A percentile compares a stretch with the other conserved stretches of the same genome.
Evolutionary conservation across 2,113 vertebrate species (phyloP).

Genomic region (Clarias batrachus): DNA sequence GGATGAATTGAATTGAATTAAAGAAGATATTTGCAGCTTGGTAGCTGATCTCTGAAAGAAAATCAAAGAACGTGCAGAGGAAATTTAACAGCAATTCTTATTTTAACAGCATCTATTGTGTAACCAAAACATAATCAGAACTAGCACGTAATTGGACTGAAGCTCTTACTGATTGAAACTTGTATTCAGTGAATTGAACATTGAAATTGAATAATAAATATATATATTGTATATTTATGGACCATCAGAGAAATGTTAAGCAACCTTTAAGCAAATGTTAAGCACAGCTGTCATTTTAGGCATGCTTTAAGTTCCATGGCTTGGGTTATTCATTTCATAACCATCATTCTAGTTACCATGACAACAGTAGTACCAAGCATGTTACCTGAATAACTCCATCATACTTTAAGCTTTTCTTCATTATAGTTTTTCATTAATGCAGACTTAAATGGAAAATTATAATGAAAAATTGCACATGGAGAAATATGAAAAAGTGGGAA

Average conservation of each 20-base stretch:
- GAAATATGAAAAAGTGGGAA: too few species aligned
- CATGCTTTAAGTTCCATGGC: too few species aligned
- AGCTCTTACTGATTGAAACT: not conserved
- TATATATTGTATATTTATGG: not conserved
- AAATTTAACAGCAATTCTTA: not conserved
- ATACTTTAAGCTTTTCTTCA: not conserved
- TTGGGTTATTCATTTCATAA: not conserved
- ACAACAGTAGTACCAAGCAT: not conserved
- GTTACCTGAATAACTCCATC: not conserved
- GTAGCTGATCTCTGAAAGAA: not conserved
- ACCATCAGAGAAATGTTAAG: not conserved
- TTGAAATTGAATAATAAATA: not conserved
- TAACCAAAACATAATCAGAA: not conserved
- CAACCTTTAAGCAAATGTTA: not conserved
- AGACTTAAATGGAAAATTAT: not conserved
- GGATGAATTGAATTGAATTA: not conserved
- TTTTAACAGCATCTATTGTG: too few species aligned
- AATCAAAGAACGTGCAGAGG: not conserved
- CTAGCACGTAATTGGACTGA: not conserved
- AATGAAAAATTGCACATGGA: not conserved
- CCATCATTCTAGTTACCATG: conserved; percentile 13
- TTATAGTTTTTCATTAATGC: not conserved
- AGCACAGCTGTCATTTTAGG: not conserved
- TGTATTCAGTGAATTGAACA: not conserved
- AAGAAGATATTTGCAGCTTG: not conserved